phyloP scores from a whole-genome alignment of 2,113 vertebrate genomes.

The Zosterops japonicus region DNA sequence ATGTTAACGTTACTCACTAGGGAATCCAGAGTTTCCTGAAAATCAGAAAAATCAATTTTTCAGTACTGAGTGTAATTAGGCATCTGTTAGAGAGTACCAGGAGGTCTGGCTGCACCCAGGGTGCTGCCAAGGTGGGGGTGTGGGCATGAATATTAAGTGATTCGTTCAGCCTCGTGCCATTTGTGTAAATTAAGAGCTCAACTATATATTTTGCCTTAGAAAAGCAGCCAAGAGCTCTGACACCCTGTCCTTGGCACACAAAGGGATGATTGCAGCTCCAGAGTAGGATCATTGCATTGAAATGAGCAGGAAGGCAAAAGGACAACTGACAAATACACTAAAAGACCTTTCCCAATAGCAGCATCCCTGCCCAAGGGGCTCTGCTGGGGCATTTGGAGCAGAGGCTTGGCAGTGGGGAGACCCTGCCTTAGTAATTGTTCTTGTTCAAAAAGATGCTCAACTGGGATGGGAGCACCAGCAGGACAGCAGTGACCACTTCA shows the following conservation, averaged over 20 bases:
- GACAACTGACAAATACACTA: neutral
- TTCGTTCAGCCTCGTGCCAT: neutral
- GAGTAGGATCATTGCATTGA: neutral
- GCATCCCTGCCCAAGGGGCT: neutral
- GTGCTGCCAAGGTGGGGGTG: neutral
- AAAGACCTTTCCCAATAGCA: neutral
- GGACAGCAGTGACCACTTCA: neutral
- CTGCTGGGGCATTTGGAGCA: neutral
- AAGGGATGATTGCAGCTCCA: neutral
- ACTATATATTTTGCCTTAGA: neutral
- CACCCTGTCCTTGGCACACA: neutral
- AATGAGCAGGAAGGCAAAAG: neutral
- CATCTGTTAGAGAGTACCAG: neutral
- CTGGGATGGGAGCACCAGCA: neutral
- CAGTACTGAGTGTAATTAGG: neutral
- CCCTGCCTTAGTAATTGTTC: neutral
- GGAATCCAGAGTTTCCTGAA: slow-evolving; percentile 94
- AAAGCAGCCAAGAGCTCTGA: neutral
- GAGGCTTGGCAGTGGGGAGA: neutral
- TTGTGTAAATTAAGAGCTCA: neutral
- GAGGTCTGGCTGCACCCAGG: neutral
- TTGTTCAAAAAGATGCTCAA: neutral
- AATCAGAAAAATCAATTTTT: neutral
- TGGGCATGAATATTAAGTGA: neutral
- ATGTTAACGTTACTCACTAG: slow-evolving; percentile 98